Conservation (phyloP, 2,113 vertebrate species). For the Chrysemys picta region DNA sequence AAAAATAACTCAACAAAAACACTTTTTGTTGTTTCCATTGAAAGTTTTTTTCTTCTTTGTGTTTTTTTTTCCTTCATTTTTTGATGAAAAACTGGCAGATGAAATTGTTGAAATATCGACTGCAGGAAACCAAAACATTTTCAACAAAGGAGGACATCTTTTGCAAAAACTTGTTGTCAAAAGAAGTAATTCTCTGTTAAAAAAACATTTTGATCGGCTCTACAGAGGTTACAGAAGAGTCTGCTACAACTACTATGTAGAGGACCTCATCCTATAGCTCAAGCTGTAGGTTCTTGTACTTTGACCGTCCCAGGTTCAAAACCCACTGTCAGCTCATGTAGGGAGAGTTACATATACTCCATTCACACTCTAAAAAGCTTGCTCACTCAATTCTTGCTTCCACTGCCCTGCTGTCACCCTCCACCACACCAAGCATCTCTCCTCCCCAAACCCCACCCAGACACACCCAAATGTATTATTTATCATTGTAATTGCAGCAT, state of each 20-base stretch:
- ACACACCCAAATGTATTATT: accelerated
- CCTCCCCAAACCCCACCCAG: background rate
- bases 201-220: background rate
- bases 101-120: background rate
- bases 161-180: background rate
- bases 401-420: background rate
- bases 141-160: background rate
- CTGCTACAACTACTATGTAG: background rate
- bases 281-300: accelerated
- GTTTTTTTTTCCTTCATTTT: background rate
- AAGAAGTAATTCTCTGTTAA: background rate
- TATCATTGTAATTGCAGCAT: background rate
- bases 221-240: background rate
- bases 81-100: background rate
- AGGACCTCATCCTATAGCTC: background rate
- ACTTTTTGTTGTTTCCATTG: background rate
- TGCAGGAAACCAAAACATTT: background rate
- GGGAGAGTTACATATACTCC: background rate
- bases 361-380: background rate
- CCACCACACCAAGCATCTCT: accelerated
- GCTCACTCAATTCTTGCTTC: accelerated
- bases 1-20: background rate
- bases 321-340: background rate
- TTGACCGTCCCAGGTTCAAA: background rate
- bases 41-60: background rate